These are phyloP conservation scores for Leptopilina myrica DNA, from an alignment of 2,888 invertebrate genomes.

Conservation along the genomic window DNA sequence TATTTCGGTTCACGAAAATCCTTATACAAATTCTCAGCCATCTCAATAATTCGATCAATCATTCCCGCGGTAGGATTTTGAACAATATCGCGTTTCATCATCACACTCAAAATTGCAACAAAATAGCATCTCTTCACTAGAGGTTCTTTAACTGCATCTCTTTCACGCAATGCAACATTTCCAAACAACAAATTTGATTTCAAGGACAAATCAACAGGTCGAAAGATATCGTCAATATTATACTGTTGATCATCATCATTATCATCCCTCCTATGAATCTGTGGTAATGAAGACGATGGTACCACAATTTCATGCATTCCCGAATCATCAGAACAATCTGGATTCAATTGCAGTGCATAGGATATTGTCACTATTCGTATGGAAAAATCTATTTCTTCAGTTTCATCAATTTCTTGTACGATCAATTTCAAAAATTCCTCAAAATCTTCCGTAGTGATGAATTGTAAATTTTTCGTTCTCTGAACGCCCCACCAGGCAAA, in stretches of 20 bases:
- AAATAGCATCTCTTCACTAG: slow-evolving; percentile 71
- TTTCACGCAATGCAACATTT: slow-evolving; percentile 61
- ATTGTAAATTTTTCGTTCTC: slow-evolving; percentile 64
- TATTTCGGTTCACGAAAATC: slow-evolving; percentile 65
- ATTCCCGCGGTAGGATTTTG: slow-evolving; percentile 68
- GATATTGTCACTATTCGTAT: slow-evolving; percentile 61
- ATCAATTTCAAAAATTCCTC: slow-evolving; percentile 68
- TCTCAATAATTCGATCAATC: slow-evolving; percentile 69
- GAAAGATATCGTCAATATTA: slow-evolving; percentile 64
- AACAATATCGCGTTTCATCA: slow-evolving; percentile 71
- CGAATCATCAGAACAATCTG: slow-evolving; percentile 65
- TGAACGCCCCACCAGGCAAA: slow-evolving; percentile 72
- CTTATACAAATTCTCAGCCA: slow-evolving; percentile 66
- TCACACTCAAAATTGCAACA: slow-evolving; percentile 66
- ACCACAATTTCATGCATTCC: slow-evolving; percentile 67
- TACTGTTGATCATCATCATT: slow-evolving; percentile 49
- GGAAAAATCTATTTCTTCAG: slow-evolving; percentile 56
- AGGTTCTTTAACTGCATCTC: slow-evolving; percentile 67
- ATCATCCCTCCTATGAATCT: slow-evolving; percentile 61
- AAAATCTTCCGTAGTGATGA: slow-evolving; percentile 63
- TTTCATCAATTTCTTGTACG: slow-evolving; percentile 59
- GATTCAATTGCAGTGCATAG: slow-evolving; percentile 67
- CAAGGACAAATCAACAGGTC: slow-evolving; percentile 54
- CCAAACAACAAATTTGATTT: slow-evolving; percentile 68
- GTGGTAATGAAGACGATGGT: slow-evolving; percentile 61